phyloP scores from a whole-genome alignment of 2,113 vertebrate genomes.

The Rhinoptilus africanus region DNA sequence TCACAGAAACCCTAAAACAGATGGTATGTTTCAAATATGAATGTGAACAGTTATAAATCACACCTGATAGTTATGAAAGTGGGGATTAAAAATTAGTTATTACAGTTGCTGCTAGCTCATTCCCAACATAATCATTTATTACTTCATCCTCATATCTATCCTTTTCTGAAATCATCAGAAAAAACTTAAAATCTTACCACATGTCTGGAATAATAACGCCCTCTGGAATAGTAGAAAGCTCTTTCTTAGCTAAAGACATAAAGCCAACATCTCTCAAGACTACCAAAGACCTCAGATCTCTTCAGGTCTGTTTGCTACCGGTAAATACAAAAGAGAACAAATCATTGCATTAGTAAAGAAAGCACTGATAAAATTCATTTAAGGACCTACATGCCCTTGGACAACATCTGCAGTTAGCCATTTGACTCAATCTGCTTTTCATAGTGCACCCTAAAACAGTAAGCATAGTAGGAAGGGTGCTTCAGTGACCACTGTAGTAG shows the following conservation, averaged over 20 bases:
- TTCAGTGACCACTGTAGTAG: not conserved
- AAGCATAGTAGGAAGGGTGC: not conserved
- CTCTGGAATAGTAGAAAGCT: not conserved
- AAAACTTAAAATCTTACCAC: not conserved
- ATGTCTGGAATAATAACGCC: not conserved
- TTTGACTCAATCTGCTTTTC: not conserved
- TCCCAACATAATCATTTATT: not conserved
- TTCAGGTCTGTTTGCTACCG: not conserved
- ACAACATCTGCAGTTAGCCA: not conserved
- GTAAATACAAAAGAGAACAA: not conserved
- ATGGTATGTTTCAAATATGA: not conserved
- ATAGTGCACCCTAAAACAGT: not conserved
- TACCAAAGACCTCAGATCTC: not conserved
- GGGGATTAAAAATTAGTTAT: not conserved
- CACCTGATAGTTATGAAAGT: not conserved
- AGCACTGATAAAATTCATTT: not conserved
- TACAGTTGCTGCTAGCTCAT: not conserved
- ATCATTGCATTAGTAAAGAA: not conserved
- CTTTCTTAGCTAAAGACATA: not conserved
- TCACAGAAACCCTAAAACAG: not conserved
- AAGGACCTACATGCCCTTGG: not conserved
- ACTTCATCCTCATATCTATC: not conserved
- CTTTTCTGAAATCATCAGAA: not conserved
- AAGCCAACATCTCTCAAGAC: not conserved
- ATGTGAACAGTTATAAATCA: not conserved